Base-by-base conservation (phyloP, 2,888 invertebrate genomes). In the Ochropleura plecta region DNA sequence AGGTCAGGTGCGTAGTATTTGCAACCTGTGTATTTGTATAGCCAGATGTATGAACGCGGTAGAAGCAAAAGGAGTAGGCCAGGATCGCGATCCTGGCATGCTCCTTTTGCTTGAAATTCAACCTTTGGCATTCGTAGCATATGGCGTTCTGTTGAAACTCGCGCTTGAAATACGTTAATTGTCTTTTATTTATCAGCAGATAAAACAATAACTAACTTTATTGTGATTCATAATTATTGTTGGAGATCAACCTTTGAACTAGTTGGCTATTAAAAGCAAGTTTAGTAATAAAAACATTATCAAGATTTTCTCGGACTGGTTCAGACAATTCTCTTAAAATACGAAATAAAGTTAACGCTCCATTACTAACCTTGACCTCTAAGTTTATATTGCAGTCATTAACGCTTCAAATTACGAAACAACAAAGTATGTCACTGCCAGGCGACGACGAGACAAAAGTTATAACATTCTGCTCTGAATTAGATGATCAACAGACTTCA, bases 361-460 rank as follows among this genome's bases (percentile, higher is more conserved):
- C 42, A 51, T 82, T 69, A 65, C 42, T 53, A 42, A 67, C 72
- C 78, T 64, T 82, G 72, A 78, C 78, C 82, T 63, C 60, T 51
- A 62, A 48, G 51, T 18, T 76, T 65, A n/a, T 55, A 78, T 82
- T 40, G 55, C 18, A 44, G 63, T 70, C 40, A 70, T 60, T 63
- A 70, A 66, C 64, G 68, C 78, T 60, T 65, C 48, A 48, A 42
- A 65, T 82, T 76, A 59, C 71, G 77, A 76, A 81, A 80, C n/a
- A 2, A 8, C 10, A 53, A 66, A 66, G 60, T 72, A 42, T 81
- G 78, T 78, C 78, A 82, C 69, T 69, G 82, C 53, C 72, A 82
- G 20, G 53, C 3, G 42, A 42, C 55, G 51, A 57, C 44, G 30
- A 40, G 14, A 42, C 42, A 44, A 14, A 48, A 51, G 44, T 44